Evolutionary conservation across 2,113 vertebrate species (phyloP), one percentile per base, ranked within the genome.

Genomic region (Elanus axillaris): DNA sequence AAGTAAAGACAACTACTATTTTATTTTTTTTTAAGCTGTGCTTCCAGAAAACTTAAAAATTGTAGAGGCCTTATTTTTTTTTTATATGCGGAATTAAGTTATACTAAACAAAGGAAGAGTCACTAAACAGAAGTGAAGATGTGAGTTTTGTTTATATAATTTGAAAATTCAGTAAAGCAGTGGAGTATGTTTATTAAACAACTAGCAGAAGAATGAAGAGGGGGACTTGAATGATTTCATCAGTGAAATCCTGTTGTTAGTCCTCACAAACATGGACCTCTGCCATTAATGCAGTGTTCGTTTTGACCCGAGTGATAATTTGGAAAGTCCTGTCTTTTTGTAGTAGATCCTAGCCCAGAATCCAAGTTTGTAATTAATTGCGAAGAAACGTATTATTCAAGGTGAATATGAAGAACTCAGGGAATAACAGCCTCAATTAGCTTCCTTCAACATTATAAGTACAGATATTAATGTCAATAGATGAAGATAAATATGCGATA

Each of bases 351-450:
- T 34, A 60, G 68, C 73, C 43, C 36, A 66, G 82, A 76, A 63
- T 79, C 86, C 36, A 76, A 75, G 32, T 67, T 84, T 31, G 36
- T 64, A 36, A 16, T 40, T 66, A 71, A 34, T 83, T 47, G 62
- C 53, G 48, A 72, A 66, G 82, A 94, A 74, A 75, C 36, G 23
- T 26, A 48, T n/a, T n/a, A n/a, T 63, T 91, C 85, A 48, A 32
- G 36, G 74, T 83, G 83, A 63, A 63, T 66, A 53, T 38, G 79
- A 92, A 93, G 94, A 97, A 95, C 98, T 97, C 98, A 98, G 98
- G 98, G 97, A 98, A 84, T 47, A 71, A 71, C 45, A 75, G 19
- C 66, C 63, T 86, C 45, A 95, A 81, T 89, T 78, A 81, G 74
- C 84, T 96, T 98, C 94, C 83, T 97, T 80, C 96, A 89, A 18